Evolutionary conservation across 2,797 vertebrate species (phyloP).

Genomic region (Poeciliopsis infans): DNA sequence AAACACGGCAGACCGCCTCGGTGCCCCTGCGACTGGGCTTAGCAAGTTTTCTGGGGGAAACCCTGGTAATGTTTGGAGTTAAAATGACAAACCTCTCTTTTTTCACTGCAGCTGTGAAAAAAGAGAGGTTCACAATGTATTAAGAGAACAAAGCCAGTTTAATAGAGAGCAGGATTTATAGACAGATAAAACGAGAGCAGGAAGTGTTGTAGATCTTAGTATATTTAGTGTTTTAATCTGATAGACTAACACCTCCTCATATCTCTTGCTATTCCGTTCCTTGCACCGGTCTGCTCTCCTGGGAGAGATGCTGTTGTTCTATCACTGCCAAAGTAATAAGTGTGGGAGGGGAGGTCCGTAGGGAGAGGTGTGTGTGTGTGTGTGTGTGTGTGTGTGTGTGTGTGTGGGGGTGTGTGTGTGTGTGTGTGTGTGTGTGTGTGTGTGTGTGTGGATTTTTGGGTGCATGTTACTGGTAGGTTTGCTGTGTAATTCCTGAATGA

Average conservation of each 20-base stretch:
- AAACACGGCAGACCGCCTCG: no score
- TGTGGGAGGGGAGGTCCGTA: conserved; percentile 61
- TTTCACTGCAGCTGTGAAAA: conserved; percentile 20
- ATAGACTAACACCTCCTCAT: conserved; percentile 64
- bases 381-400: conserved; percentile 25
- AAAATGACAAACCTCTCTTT: conserved; percentile 6
- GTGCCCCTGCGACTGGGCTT: no score
- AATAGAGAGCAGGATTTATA: conserved; percentile 37
- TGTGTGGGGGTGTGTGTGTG: background rate
- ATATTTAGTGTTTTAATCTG: conserved; percentile 73
- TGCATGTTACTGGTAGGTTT: conserved; percentile 29
- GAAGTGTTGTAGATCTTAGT: conserved; percentile 56
- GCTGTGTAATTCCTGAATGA: conserved; percentile 25
- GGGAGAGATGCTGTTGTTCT: conserved; percentile 59
- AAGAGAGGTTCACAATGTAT: conserved; percentile 28
- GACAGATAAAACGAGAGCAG: conserved; percentile 43
- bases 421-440: conserved; percentile 5
- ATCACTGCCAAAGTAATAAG: conserved; percentile 69
- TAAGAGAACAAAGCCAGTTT: conserved; percentile 42
- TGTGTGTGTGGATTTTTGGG: conserved; percentile 23
- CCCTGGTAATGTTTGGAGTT: background rate
- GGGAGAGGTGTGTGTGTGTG: conserved; percentile 22
- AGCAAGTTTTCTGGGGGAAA: no score
- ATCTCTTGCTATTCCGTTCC: conserved; percentile 40
- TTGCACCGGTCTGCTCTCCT: conserved; percentile 46